Conservation (phyloP, 2,797 vertebrate species). For the Fringilla coelebs region DNA sequence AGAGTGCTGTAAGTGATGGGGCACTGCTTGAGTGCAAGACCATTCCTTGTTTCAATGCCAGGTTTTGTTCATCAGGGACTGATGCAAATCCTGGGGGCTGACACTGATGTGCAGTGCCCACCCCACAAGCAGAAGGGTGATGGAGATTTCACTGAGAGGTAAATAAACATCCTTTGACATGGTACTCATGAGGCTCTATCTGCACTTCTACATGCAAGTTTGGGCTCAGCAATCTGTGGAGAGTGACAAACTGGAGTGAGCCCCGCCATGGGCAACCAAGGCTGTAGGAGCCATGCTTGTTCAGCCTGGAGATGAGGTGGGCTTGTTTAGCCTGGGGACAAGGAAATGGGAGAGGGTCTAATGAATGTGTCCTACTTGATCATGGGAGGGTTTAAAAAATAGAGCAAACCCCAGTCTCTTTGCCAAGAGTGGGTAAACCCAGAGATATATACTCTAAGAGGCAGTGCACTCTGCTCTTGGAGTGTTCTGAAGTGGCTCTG, state of each 20-base stretch:
- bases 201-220: background rate
- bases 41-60: background rate
- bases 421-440: background rate
- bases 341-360: background rate
- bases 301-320: background rate
- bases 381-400: background rate
- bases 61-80: background rate
- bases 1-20: background rate
- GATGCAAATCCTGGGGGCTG: background rate
- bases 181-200: background rate
- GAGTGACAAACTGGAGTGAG: background rate
- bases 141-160: background rate
- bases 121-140: background rate
- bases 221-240: background rate
- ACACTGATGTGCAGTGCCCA: background rate
- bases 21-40: background rate
- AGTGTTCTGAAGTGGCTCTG: background rate
- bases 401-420: background rate
- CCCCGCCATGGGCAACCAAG: fast-evolving
- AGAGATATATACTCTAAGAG: background rate
- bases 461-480: background rate
- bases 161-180: background rate
- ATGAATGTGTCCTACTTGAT: background rate
- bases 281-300: background rate
- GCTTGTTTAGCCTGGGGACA: background rate